A percentile compares a stretch with the other conserved stretches of the same genome.
Conservation (phyloP, 2,888 invertebrate genomes). For the Drosophila nigritarsus region DNA sequence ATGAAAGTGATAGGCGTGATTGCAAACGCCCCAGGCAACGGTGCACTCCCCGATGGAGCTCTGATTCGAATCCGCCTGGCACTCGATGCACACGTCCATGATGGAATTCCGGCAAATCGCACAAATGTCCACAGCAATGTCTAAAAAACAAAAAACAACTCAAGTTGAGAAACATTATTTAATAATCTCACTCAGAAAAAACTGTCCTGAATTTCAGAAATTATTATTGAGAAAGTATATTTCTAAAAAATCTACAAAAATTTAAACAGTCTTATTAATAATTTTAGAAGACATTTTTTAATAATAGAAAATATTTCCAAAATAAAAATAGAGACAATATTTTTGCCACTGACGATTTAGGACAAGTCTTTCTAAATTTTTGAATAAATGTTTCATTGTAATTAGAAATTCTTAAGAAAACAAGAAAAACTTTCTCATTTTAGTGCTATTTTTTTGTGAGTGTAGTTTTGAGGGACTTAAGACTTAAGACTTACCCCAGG, state of each 20-base stretch:
- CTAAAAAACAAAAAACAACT: constrained; percentile 75
- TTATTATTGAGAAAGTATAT: neutral
- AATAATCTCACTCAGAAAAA: constrained; percentile 45
- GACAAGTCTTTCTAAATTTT: neutral
- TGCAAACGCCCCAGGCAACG: constrained; percentile 99
- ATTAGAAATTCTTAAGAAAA: neutral
- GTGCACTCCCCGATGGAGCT: constrained; percentile 99
- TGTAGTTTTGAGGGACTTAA: constrained; percentile 42
- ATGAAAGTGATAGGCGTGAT: constrained; percentile 99
- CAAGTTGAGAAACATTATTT: constrained; percentile 41
- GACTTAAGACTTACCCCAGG: constrained; percentile 88
- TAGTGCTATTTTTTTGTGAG: neutral
- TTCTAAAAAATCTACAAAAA: neutral
- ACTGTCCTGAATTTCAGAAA: neutral
- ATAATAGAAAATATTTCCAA: neutral
- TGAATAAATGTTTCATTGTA: neutral
- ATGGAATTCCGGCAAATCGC: constrained; percentile 60
- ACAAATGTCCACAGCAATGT: constrained; percentile 86
- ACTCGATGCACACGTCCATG: constrained; percentile 60
- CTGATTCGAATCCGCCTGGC: constrained; percentile 85
- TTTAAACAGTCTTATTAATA: no score
- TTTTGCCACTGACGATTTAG: neutral
- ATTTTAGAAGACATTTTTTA: neutral
- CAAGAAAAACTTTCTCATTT: neutral
- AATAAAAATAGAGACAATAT: neutral